Base-by-base conservation (phyloP, 2,888 invertebrate genomes). In the Tetranychus truncatus region DNA sequence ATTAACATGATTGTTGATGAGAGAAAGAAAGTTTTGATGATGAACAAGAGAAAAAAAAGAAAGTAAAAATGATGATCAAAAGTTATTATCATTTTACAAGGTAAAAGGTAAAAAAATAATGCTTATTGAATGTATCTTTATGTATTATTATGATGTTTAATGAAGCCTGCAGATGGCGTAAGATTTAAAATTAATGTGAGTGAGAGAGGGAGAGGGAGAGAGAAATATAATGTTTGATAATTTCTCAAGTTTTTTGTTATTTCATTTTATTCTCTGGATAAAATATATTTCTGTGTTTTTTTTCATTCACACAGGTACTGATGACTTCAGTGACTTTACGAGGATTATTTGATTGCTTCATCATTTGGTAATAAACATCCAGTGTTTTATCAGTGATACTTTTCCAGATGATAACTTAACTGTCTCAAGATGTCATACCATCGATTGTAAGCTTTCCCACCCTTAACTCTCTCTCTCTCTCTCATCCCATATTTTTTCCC, bases 141-240 rank as follows among this genome's bases (percentile, higher is more conserved):
- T 24, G 2, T 34, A 34, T 34, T 34, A 34, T 34, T 34, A 66
- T 66, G 66, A 20, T 66, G n/a, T 11, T 6, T 15, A 18, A 66
- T 66, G 66, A 66, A 66, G 66, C n/a, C 20, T 20, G n/a, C 66
- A 66, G 15, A 66, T 66, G 20, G 66, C 18, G 66, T 20, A 20
- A 66, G 66, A 66, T 88, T 89, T 18, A 66, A 15, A 66, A n/a
- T 18, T 15, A 66, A n/a, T 18, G 66, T 18, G 66, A 66, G 66
- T 18, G 66, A 66, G 66, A 66, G 66, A 66, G 66, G 6, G 66
- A 66, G 66, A 66, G 66, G 34, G 34, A 34, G 34, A 34, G 34
- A 34, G 34, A 34, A 34, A 34, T 34, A 34, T 34, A 34, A 34
- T 34, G 34, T 34, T 34, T 34, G 34, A 34, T 34, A 34, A 34